Percentiles rank a stretch among this genome's conserved stretches.
Conservation (phyloP, 2,888 invertebrate genomes). For the Caenorhabditis imperialis region DNA sequence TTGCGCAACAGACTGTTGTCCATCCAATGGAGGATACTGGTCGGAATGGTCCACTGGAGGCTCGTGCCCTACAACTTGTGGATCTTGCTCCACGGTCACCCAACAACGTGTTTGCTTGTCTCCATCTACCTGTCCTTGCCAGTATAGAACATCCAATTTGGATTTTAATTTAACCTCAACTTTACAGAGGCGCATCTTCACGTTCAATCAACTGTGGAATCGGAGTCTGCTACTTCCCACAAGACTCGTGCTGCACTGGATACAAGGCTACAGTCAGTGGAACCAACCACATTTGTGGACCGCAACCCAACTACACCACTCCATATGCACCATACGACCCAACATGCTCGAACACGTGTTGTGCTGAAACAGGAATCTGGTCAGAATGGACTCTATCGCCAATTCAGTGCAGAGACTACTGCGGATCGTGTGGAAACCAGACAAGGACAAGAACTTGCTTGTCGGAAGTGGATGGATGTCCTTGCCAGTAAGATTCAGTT, state of each 20-base stretch:
- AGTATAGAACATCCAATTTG: conserved; percentile 3
- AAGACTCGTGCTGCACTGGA: conserved; percentile 47
- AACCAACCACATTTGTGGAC: conserved; percentile 42
- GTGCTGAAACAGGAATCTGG: conserved; percentile 43
- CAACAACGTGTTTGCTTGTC: conserved; percentile 21
- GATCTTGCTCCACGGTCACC: conserved; percentile 44
- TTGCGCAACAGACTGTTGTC: conserved; percentile 40
- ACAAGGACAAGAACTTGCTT: conserved; percentile 55
- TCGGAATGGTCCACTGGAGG: conserved; percentile 49
- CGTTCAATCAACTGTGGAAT: conserved; percentile 42
- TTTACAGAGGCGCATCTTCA: conserved; percentile 29
- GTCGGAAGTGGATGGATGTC: conserved; percentile 55
- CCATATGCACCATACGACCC: conserved; percentile 16
- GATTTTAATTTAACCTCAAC: background rate
- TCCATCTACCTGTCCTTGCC: conserved; percentile 29
- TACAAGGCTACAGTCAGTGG: conserved; percentile 39
- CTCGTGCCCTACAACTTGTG: conserved; percentile 47
- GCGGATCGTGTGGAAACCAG: conserved; percentile 61
- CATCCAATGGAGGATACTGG: conserved; percentile 53
- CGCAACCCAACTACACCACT: conserved; percentile 29
- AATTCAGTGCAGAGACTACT: conserved; percentile 57
- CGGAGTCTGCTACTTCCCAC: conserved; percentile 51
- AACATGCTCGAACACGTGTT: conserved; percentile 9
- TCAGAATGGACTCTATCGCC: conserved; percentile 49
- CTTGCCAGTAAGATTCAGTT: conserved; percentile 59